phyloP scores from a whole-genome alignment of 2,113 vertebrate genomes.

The Esox niger region DNA sequence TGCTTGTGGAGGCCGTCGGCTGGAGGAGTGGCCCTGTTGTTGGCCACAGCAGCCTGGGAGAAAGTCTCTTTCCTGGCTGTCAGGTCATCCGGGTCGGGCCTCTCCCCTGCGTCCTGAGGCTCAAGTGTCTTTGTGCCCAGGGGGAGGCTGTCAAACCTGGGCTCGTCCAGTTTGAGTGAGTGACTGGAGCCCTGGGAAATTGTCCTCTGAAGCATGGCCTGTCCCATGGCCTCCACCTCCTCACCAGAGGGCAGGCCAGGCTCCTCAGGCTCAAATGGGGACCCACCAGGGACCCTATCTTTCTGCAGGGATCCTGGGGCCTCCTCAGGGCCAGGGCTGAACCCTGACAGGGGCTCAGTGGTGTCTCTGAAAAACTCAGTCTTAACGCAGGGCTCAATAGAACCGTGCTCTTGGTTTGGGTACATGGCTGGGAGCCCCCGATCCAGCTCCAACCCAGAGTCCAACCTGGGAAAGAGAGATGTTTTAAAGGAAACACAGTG shows the following conservation, averaged over 20 bases:
- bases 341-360: slow-evolving; percentile 75
- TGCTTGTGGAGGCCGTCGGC: slow-evolving; percentile 75
- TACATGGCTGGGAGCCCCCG: slow-evolving; percentile 75
- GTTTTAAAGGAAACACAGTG: too few relatives aligned
- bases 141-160: slow-evolving; percentile 73
- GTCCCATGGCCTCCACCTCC: slow-evolving; percentile 73
- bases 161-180: slow-evolving; percentile 85
- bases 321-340: slow-evolving; percentile 81
- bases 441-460: slow-evolving; percentile 71
- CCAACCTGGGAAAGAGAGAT: slow-evolving; percentile 51
- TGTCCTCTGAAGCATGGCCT: slow-evolving; percentile 82
- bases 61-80: slow-evolving; percentile 85
- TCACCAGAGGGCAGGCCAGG: slow-evolving; percentile 76
- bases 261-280: slow-evolving; percentile 76
- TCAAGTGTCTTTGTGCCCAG: slow-evolving; percentile 73
- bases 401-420: slow-evolving; percentile 73
- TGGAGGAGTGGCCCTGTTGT: slow-evolving; percentile 72
- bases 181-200: slow-evolving; percentile 88
- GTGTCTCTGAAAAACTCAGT: slow-evolving; percentile 84
- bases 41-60: slow-evolving; percentile 53
- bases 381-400: slow-evolving; percentile 81
- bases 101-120: slow-evolving; percentile 78
- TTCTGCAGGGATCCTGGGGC: slow-evolving; percentile 67
- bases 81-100: slow-evolving; percentile 75
- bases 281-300: slow-evolving; percentile 46